Evolutionary conservation across 2,888 invertebrate genomes (phyloP).

Genomic region (Tipula unca): DNA sequence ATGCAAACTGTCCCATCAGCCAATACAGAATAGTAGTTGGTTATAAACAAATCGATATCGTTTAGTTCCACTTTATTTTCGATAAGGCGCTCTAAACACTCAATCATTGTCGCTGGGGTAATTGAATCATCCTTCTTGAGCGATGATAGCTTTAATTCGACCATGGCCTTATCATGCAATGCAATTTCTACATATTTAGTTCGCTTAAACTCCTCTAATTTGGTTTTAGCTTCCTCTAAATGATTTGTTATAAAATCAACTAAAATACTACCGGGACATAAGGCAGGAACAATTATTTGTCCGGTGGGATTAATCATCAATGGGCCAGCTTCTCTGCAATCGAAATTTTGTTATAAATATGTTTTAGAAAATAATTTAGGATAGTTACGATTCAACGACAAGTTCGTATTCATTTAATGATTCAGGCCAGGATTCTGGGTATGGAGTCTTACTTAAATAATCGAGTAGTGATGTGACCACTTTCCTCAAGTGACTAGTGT

Average conservation of each 20-base stretch:
- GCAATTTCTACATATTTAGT: slow-evolving; percentile 68
- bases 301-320: slow-evolving; percentile 90
- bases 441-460: slow-evolving; percentile 54
- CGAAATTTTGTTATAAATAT: slow-evolving; percentile 18
- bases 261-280: slow-evolving; percentile 79
- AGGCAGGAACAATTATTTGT: slow-evolving; percentile 85
- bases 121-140: slow-evolving; percentile 85
- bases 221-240: slow-evolving; percentile 62
- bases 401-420: slow-evolving; percentile 68
- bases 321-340: slow-evolving; percentile 78
- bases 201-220: slow-evolving; percentile 63
- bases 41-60: slow-evolving; percentile 66
- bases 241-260: slow-evolving; percentile 75
- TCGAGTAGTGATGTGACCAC: slow-evolving; percentile 80
- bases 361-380: not conserved
- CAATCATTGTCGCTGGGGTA: slow-evolving; percentile 82
- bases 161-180: slow-evolving; percentile 56
- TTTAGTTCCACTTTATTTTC: slow-evolving; percentile 42
- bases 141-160: slow-evolving; percentile 58
- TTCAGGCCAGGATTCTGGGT: slow-evolving; percentile 64
- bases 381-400: slow-evolving; percentile 78
- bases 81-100: slow-evolving; percentile 67
- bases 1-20: slow-evolving; percentile 86
- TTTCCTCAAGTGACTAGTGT: slow-evolving; percentile 74
- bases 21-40: slow-evolving; percentile 85